Percentiles rank a stretch among this genome's conserved stretches.
Evolutionary conservation across 2,888 invertebrate genomes (phyloP).

Genomic region (Agonopterix subpropinquella): DNA sequence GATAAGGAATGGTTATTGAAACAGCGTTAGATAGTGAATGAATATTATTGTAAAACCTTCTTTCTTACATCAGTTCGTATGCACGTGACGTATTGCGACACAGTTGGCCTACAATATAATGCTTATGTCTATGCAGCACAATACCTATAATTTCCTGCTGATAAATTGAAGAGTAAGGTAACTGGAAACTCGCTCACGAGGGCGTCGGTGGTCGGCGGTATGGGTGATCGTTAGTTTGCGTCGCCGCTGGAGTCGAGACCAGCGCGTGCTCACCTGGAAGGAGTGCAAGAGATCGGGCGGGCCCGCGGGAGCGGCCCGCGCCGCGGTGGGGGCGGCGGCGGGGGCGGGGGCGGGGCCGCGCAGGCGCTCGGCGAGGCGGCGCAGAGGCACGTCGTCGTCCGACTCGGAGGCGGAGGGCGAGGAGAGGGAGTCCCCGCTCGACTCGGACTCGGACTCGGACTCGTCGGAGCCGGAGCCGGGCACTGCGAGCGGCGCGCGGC

Average conservation of each 20-base stretch:
- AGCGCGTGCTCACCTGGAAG: conserved; percentile 27
- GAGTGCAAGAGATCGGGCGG: conserved; percentile 25
- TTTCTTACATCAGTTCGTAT: too few relatives aligned
- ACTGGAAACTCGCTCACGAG: too few relatives aligned
- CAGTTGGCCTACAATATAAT: too few relatives aligned
- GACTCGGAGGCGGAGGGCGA: conserved; percentile 39
- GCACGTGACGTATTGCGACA: too few relatives aligned
- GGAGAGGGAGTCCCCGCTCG: conserved; percentile 33
- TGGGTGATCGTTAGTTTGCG: too few relatives aligned
- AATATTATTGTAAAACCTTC: too few relatives aligned
- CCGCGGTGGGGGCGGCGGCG: conserved; percentile 40
- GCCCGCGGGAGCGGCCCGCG: conserved; percentile 19
- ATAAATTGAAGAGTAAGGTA: too few relatives aligned
- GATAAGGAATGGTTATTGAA: too few relatives aligned
- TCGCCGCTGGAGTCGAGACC: neutral
- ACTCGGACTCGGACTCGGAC: conserved; percentile 31
- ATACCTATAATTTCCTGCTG: too few relatives aligned
- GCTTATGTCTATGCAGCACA: too few relatives aligned
- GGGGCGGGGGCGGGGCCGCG: conserved; percentile 22
- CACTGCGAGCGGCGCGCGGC: conserved; percentile 75
- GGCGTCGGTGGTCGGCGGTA: too few relatives aligned
- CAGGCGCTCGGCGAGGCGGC: conserved; percentile 26
- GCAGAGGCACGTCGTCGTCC: conserved; percentile 40
- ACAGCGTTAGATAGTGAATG: too few relatives aligned
- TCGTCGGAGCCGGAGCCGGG: conserved; percentile 27